Evolutionary conservation across 2,797 vertebrate genomes (phyloP).

Genomic region (Xiphorhynchus erythropygius): DNA sequence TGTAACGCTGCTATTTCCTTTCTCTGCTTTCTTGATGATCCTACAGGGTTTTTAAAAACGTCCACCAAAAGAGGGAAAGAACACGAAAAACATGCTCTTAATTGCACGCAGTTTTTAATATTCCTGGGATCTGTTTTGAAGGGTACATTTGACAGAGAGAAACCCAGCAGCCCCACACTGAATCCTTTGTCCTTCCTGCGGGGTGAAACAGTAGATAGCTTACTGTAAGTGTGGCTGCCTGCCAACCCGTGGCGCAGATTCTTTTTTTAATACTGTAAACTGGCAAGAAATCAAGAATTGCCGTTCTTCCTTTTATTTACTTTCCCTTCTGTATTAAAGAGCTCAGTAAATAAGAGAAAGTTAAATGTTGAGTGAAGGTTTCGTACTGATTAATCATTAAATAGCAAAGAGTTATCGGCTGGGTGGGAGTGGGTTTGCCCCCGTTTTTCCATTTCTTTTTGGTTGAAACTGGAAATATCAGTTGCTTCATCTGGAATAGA

Average conservation of each 20-base stretch:
- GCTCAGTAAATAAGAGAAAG: constrained; percentile 67
- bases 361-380: constrained; percentile 56
- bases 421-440: neutral
- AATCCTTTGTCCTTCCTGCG: constrained; percentile 80
- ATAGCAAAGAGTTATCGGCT: neutral
- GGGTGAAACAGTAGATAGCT: constrained; percentile 79
- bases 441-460: constrained; percentile 36
- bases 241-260: constrained; percentile 82
- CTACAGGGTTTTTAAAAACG: neutral
- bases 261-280: constrained; percentile 88
- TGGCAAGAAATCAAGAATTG: constrained; percentile 83
- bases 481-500: constrained; percentile 68
- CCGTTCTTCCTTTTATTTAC: constrained; percentile 81
- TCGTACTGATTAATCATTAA: constrained; percentile 20
- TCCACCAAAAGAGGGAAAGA: neutral
- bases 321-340: constrained; percentile 75
- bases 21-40: neutral
- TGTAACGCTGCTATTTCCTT: neutral
- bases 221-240: constrained; percentile 83
- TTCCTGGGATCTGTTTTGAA: constrained; percentile 65
- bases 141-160: constrained; percentile 63
- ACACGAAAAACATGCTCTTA: neutral
- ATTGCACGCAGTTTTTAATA: constrained; percentile 14
- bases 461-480: constrained; percentile 49
- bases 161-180: constrained; percentile 69